Evolutionary conservation across 1,140 invertebrate genomes (phyloP).

Genomic region (Drosophila punjabiensis): DNA sequence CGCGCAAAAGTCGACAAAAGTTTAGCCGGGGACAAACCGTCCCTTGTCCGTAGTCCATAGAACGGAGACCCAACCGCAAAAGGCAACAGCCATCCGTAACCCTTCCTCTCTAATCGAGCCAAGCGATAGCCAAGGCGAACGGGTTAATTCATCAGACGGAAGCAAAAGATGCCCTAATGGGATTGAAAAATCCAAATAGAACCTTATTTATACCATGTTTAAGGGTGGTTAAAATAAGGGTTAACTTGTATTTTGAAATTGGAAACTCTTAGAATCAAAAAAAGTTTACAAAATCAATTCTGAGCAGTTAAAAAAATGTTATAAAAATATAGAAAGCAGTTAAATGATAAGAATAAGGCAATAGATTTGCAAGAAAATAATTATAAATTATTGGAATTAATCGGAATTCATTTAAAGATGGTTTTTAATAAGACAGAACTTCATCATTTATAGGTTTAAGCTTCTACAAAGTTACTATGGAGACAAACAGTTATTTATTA

Average conservation of each 20-base stretch:
- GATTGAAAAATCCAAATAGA: neutral
- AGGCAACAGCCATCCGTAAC: slow-evolving; percentile 48
- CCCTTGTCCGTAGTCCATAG: slow-evolving; percentile 16
- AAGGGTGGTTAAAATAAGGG: neutral
- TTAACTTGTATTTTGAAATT: neutral
- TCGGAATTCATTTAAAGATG: too few relatives aligned
- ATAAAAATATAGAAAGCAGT: neutral
- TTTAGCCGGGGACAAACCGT: slow-evolving; percentile 69
- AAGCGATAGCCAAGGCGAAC: slow-evolving; percentile 15
- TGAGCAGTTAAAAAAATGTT: neutral
- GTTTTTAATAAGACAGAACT: too few relatives aligned
- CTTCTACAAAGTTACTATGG: too few relatives aligned
- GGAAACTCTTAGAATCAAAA: neutral
- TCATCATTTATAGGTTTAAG: too few relatives aligned
- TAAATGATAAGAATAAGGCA: too few relatives aligned
- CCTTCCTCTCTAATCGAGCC: slow-evolving; percentile 1
- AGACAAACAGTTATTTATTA: neutral
- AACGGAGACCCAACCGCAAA: slow-evolving; percentile 56
- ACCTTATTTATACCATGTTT: neutral
- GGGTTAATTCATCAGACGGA: slow-evolving; percentile 30
- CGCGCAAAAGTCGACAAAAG: slow-evolving; percentile 70
- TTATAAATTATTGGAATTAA: too few relatives aligned
- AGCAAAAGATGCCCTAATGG: slow-evolving; percentile 11
- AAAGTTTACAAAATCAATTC: neutral
- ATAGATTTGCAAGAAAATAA: too few relatives aligned